phyloP scores from a whole-genome alignment of 2,113 vertebrate species.

The Colistium nudipinnis region DNA sequence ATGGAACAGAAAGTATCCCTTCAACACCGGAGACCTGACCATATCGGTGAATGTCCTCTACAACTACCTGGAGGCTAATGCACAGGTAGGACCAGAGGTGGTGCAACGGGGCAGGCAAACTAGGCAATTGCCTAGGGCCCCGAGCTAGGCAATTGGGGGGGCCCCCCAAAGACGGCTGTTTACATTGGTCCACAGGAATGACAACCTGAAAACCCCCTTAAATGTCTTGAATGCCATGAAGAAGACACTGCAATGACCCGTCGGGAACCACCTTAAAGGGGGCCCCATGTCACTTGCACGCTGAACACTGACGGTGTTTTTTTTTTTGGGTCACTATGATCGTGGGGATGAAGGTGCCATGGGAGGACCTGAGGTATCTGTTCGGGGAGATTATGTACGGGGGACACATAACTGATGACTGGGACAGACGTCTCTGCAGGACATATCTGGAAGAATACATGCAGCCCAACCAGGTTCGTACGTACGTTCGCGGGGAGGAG shows the following conservation, averaged over 20 bases:
- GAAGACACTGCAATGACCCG: no score
- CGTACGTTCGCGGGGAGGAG: not conserved
- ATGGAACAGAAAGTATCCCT: constrained; percentile 87
- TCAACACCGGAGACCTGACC: constrained; percentile 85
- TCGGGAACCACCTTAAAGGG: no score
- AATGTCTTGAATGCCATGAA: no score
- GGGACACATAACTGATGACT: constrained; percentile 87
- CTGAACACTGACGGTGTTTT: constrained; percentile 11
- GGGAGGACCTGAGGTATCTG: constrained; percentile 86
- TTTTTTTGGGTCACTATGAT: not conserved
- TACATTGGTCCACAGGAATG: no score
- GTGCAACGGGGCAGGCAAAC: no score
- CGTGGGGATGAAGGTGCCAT: constrained; percentile 77
- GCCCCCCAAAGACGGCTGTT: no score
- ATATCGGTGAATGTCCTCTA: constrained; percentile 87
- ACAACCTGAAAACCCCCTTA: no score
- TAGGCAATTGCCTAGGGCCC: no score
- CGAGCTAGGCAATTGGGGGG: no score
- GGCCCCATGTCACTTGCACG: no score
- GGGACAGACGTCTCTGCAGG: constrained; percentile 85
- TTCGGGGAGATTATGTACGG: constrained; percentile 89
- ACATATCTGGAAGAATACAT: constrained; percentile 88
- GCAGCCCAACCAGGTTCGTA: constrained; percentile 84
- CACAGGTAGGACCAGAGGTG: constrained; percentile 76
- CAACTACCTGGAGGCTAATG: constrained; percentile 86